phyloP scores from a whole-genome alignment of 1,140 invertebrate genomes.

The Lethrus apterus region DNA sequence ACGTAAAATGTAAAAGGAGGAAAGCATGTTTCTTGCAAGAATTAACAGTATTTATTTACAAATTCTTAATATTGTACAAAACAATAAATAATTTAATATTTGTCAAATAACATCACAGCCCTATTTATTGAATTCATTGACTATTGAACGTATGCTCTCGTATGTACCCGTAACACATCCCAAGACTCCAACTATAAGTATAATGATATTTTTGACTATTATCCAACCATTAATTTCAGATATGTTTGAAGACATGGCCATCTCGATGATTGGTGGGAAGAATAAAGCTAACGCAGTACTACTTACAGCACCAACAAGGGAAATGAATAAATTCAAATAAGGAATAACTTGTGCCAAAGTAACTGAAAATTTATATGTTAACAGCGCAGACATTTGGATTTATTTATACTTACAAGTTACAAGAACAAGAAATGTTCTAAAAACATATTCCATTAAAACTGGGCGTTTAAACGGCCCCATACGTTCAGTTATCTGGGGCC shows the following conservation, averaged over 20 bases:
- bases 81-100: too few relatives aligned
- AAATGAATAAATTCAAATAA: conserved; percentile 80
- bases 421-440: conserved; percentile 56
- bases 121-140: too few relatives aligned
- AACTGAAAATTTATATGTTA: too few relatives aligned
- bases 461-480: conserved; percentile 46
- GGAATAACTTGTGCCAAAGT: conserved; percentile 69
- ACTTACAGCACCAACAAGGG: conserved; percentile 80
- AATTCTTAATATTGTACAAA: too few relatives aligned
- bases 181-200: conserved; percentile 60
- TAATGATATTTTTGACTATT: conserved; percentile 58
- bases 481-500: conserved; percentile 43
- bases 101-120: too few relatives aligned
- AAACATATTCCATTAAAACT: conserved; percentile 47
- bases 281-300: conserved; percentile 77
- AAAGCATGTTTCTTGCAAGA: too few relatives aligned
- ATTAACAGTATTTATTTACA: too few relatives aligned
- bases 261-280: conserved; percentile 77
- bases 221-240: conserved; percentile 40
- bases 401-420: conserved; percentile 61
- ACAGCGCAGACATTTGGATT: too few relatives aligned
- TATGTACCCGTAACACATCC: conserved; percentile 65
- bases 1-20: too few relatives aligned
- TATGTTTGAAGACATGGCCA: conserved; percentile 55
- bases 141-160: conserved; percentile 45